phyloP scores from a whole-genome alignment of 2,113 vertebrate genomes.

The Actenoides lindsayi region DNA sequence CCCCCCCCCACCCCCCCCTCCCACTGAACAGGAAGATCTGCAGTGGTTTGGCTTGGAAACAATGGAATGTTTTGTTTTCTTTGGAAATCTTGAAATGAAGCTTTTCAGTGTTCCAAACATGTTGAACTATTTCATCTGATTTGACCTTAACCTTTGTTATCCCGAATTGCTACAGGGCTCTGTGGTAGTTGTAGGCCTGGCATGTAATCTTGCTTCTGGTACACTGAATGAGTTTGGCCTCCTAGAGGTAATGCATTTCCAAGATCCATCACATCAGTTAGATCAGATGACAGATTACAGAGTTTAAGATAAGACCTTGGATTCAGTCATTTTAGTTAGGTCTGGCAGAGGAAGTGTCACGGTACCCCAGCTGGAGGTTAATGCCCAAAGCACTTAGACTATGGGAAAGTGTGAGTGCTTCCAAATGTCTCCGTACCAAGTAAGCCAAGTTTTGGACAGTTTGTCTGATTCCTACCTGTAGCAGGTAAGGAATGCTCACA shows the following conservation, averaged over 20 bases:
- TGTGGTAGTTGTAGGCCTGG: background rate
- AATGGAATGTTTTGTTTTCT: background rate
- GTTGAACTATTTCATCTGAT: background rate
- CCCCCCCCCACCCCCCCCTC: accelerated
- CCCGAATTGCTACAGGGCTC: background rate
- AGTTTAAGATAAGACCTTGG: background rate
- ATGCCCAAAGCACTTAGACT: background rate
- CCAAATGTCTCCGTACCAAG: background rate
- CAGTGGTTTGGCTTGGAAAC: background rate
- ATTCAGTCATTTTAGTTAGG: background rate
- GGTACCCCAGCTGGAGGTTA: background rate
- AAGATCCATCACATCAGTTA: background rate
- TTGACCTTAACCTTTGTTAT: background rate
- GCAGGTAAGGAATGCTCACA: background rate
- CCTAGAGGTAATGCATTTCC: background rate
- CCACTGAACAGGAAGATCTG: background rate
- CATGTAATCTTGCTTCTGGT: background rate
- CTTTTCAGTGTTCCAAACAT: background rate
- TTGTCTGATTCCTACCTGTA: background rate
- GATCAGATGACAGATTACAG: background rate
- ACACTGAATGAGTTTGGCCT: background rate
- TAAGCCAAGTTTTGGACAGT: background rate
- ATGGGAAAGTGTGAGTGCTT: background rate
- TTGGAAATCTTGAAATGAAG: background rate
- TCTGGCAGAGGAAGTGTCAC: background rate